Evolutionary conservation across 2,888 invertebrate species (phyloP), one percentile per base, ranked within the genome.

Genomic region (Heliconius ethilla): DNA sequence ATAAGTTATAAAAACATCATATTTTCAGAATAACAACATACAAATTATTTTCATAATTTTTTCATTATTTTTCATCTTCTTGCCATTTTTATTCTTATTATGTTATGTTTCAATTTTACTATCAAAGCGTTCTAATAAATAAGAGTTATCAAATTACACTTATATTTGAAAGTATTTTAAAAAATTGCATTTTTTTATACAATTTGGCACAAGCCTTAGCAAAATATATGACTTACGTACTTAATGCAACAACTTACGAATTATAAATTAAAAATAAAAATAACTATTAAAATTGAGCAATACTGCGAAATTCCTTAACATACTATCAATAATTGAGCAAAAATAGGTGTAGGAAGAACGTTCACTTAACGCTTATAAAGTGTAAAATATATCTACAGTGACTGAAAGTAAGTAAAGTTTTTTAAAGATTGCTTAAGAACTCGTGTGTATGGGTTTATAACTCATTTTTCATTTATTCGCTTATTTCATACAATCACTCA

Each of bases 241-340:
- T 67, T n/a, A 11, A 27, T 40, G 10, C 22, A 29, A 37, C 11
- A 51, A 25, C 70, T 22, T 51, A 45, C 2, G 18, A 70, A 27
- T 45, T 45, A 70, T 10, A 45, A 10, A 70, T 45, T 40, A n/a
- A 29, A 70, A 29, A 6, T 70, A 51, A 29, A 22, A 69, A 55
- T n/a, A 40, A 25, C 29, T 51, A 22, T n/a, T n/a, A 72, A 22
- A 55, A 72, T 72, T 72, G 70, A 72, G 70, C 70, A 51, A 33
- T 55, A 33, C 27, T 70, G 45, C 22, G 25, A 7, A 70, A 10
- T 33, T 62, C 6, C 75, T 75, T 63, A 63, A 51, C 27, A 25
- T 66, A 66, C n/a, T n/a, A 33, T 45, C 73, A 10, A 59, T 77
- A 76, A 78, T 82, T 82, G 81, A 82, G 81, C 81, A 82, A 81